phyloP scores from a whole-genome alignment of 2,113 vertebrate species.

The Otocyon megalotis region DNA sequence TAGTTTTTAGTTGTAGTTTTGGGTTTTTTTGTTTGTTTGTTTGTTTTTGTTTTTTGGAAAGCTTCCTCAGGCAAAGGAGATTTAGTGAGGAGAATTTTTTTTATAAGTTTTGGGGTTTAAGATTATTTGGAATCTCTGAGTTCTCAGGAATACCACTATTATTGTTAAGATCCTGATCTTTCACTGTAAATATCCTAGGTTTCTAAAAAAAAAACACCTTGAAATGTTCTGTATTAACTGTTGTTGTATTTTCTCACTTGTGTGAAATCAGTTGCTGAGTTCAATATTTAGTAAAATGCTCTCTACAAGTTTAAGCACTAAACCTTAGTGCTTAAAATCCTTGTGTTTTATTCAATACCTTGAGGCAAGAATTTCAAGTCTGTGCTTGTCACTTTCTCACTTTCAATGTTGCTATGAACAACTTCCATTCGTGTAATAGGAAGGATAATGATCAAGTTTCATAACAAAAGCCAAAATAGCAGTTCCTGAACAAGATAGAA shows the following conservation, averaged over 20 bases:
- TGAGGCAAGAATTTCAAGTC: conserved; percentile 44
- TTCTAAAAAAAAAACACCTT: neutral
- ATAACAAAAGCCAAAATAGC: conserved; percentile 57
- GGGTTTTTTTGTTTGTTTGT: neutral
- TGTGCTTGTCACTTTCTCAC: neutral
- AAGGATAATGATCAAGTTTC: conserved; percentile 48
- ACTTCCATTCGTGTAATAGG: conserved; percentile 14
- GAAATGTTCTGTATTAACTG: neutral
- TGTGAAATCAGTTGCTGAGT: neutral
- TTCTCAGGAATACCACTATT: neutral
- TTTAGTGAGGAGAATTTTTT: neutral
- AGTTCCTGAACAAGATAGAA: conserved; percentile 34
- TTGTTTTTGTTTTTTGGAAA: neutral
- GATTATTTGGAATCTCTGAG: neutral
- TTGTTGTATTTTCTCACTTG: neutral
- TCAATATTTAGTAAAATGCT: neutral
- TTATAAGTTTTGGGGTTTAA: neutral
- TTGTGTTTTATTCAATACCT: conserved; percentile 35
- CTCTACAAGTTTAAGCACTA: neutral
- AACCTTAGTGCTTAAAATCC: conserved; percentile 15
- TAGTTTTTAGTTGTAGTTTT: neutral
- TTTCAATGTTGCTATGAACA: neutral
- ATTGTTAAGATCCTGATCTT: neutral
- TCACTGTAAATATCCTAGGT: neutral
- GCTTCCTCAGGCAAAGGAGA: neutral